These are phyloP conservation scores for Drosophila borborema DNA, from an alignment of 2,888 invertebrate species.

Conservation along the genomic window DNA sequence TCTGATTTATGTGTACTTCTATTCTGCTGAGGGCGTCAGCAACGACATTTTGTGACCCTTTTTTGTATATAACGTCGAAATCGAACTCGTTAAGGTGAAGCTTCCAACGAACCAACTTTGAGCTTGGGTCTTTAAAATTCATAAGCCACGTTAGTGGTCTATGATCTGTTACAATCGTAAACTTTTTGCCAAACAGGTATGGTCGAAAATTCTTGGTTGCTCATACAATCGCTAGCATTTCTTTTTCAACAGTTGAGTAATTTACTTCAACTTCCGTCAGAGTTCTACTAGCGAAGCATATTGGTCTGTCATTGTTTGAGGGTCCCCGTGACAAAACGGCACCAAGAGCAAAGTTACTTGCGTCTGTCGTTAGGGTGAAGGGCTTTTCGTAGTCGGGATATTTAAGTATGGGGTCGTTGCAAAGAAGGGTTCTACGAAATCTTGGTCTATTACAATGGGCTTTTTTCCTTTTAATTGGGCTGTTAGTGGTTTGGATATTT, in stretches of 20 bases:
- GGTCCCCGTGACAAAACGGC: not conserved
- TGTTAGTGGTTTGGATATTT: not conserved
- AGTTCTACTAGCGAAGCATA: not conserved
- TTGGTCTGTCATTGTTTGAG: not conserved
- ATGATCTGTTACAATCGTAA: not conserved
- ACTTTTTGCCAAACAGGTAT: not conserved
- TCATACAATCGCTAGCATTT: not conserved
- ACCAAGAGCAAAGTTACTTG: not conserved
- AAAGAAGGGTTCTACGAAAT: not conserved
- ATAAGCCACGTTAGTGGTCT: not conserved
- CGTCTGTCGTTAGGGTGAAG: not conserved
- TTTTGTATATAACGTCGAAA: too few relatives aligned
- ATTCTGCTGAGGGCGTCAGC: too few relatives aligned
- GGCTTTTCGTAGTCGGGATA: not conserved
- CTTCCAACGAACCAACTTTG: too few relatives aligned
- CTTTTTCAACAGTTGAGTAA: not conserved
- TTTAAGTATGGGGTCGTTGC: not conserved
- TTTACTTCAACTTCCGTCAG: not conserved
- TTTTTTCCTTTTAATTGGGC: not conserved
- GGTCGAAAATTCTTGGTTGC: not conserved
- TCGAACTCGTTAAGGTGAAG: too few relatives aligned
- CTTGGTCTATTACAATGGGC: not conserved
- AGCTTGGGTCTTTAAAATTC: too few relatives aligned
- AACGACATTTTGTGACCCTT: too few relatives aligned
- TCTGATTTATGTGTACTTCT: too few relatives aligned